Conservation (phyloP, 2,888 invertebrate genomes). For the Hypsopygia costalis region DNA sequence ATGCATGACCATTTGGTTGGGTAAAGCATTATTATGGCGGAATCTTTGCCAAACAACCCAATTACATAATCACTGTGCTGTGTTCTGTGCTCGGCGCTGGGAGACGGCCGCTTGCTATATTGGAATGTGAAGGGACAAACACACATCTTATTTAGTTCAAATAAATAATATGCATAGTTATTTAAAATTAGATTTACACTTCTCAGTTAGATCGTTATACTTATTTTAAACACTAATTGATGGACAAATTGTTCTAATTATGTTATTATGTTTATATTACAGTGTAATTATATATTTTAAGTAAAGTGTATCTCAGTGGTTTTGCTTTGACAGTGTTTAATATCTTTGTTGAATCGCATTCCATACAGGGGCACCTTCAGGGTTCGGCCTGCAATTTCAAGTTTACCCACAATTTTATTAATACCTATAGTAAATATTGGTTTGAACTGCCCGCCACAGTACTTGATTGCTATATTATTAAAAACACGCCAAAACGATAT, state of each 20-base stretch:
- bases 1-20: no score
- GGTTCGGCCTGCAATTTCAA: slow-evolving; percentile 12
- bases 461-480: no score
- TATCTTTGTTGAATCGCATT: slow-evolving; percentile 43
- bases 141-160: slow-evolving; percentile 47
- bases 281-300: slow-evolving; percentile 56
- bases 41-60: no score
- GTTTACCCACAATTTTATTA: no score
- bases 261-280: slow-evolving; percentile 47
- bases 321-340: slow-evolving; percentile 24
- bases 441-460: neutral
- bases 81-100: no score
- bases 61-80: no score
- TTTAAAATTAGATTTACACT: slow-evolving; percentile 49
- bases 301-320: slow-evolving; percentile 44
- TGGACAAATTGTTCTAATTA: slow-evolving; percentile 46
- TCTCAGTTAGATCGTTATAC: slow-evolving; percentile 52
- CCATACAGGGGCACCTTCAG: slow-evolving; percentile 37
- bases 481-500: no score
- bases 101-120: slow-evolving; percentile 5
- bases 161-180: slow-evolving; percentile 40
- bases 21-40: no score
- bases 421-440: slow-evolving; percentile 7
- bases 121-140: slow-evolving; percentile 25
- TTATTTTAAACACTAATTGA: slow-evolving; percentile 46